A percentile compares a stretch with the other conserved stretches of the same genome.
Conservation (phyloP, 2,797 vertebrate genomes). For the Gymnothorax reevesii region DNA sequence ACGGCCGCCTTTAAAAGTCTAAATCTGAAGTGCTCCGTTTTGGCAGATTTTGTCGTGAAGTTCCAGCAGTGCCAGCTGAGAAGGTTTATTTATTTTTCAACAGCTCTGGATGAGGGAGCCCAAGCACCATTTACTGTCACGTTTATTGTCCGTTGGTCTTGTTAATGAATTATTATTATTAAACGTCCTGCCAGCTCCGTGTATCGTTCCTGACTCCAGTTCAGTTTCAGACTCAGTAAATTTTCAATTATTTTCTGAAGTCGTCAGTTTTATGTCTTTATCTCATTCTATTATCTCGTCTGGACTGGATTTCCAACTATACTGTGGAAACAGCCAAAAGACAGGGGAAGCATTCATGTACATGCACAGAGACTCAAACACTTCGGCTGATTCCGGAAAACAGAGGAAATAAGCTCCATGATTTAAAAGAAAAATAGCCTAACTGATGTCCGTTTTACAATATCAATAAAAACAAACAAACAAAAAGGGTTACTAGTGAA, state of each 20-base stretch:
- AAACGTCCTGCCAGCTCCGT: not conserved
- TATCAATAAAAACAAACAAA: not conserved
- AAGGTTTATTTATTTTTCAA: not conserved
- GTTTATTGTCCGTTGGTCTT: not conserved
- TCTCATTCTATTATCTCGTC: not conserved
- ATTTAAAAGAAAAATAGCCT: too few species aligned
- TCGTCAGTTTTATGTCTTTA: not conserved
- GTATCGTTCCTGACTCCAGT: not conserved
- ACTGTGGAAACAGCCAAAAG: not conserved
- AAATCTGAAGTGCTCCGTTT: not conserved
- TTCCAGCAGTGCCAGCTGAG: not conserved
- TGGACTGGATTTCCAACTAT: slow-evolving; percentile 14
- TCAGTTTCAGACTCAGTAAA: not conserved
- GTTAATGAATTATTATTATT: not conserved
- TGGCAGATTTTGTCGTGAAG: not conserved
- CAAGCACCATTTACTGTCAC: not conserved
- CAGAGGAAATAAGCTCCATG: not conserved
- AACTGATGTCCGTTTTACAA: not conserved
- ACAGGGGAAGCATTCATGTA: not conserved
- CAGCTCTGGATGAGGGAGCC: not conserved
- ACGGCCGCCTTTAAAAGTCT: not conserved
- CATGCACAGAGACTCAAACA: slow-evolving; percentile 7
- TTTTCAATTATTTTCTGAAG: slow-evolving; percentile 25
- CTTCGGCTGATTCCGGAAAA: slow-evolving; percentile 1
- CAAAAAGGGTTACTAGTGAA: slow-evolving; percentile 8